phyloP scores from a whole-genome alignment of 1,140 invertebrate species.

The Diorhabda carinulata region DNA sequence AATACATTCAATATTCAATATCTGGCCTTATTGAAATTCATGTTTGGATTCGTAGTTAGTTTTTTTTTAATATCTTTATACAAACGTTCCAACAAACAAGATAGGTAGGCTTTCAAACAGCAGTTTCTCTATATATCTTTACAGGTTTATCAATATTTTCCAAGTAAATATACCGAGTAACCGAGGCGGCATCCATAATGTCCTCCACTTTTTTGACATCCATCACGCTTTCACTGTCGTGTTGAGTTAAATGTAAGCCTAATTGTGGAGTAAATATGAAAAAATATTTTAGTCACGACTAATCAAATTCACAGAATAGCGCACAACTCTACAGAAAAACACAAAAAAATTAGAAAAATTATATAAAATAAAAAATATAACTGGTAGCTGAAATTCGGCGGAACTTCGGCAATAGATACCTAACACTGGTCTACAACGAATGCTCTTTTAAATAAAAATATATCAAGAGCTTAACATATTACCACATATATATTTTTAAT shows the following conservation, averaged over 20 bases:
- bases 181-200: constrained; percentile 19
- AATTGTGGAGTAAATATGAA: constrained; percentile 18
- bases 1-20: too few relatives aligned
- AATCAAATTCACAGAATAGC: not conserved
- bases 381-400: not conserved
- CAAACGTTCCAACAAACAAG: not conserved
- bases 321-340: constrained; percentile 15
- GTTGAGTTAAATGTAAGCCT: constrained; percentile 21
- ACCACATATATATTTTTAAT: too few relatives aligned
- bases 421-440: too few relatives aligned
- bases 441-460: too few relatives aligned
- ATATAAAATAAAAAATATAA: constrained; percentile 3
- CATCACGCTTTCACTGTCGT: constrained; percentile 22
- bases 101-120: constrained; percentile 31
- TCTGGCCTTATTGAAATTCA: too few relatives aligned
- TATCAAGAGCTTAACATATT: too few relatives aligned
- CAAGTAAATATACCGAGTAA: constrained; percentile 39
- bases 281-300: not conserved
- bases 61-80: not conserved
- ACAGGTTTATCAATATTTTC: constrained; percentile 38
- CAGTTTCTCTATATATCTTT: constrained; percentile 40
- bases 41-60: too few relatives aligned
- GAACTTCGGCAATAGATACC: too few relatives aligned
- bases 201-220: constrained; percentile 28
- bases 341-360: constrained; percentile 5